Conservation (phyloP, 2,113 vertebrate species). For the Sander lucioperca region DNA sequence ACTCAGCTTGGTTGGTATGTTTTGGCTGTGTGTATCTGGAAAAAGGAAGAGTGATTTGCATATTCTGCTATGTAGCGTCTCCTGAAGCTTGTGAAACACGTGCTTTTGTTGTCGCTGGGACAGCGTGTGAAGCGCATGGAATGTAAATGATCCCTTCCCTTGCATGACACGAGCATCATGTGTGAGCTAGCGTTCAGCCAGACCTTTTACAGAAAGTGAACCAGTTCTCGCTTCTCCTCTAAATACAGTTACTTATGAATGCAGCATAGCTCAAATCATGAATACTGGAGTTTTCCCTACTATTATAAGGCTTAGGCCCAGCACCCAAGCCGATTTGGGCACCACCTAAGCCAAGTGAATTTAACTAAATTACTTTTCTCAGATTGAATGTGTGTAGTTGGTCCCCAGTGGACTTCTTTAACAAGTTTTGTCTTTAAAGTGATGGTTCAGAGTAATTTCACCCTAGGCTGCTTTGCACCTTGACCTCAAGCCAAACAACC, state of each 20-base stretch:
- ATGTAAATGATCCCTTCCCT: constrained; percentile 54
- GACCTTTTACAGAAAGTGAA: not conserved
- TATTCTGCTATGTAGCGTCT: constrained; percentile 51
- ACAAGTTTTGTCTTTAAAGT: no score
- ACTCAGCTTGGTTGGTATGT: constrained; percentile 63
- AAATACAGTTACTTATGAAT: not conserved
- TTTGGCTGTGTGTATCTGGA: constrained; percentile 59
- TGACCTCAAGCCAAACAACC: no score
- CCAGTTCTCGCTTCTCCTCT: not conserved
- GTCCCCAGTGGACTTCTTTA: no score
- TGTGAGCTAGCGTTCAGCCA: constrained; percentile 18
- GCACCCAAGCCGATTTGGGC: no score
- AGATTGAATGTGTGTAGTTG: no score
- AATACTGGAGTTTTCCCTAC: no score
- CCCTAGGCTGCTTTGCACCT: no score
- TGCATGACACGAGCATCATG: constrained; percentile 20
- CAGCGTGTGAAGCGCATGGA: constrained; percentile 44
- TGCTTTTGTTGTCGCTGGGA: constrained; percentile 39
- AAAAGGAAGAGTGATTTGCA: constrained; percentile 71
- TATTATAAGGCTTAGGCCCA: no score
- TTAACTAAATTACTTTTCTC: no score
- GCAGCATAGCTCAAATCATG: not conserved
- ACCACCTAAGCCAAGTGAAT: no score
- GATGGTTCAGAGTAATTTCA: no score
- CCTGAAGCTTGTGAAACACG: constrained; percentile 33